A percentile compares a stretch with the other conserved stretches of the same genome.
Conservation (phyloP, 2,888 invertebrate species). For the Drosophila subsilvestris region DNA sequence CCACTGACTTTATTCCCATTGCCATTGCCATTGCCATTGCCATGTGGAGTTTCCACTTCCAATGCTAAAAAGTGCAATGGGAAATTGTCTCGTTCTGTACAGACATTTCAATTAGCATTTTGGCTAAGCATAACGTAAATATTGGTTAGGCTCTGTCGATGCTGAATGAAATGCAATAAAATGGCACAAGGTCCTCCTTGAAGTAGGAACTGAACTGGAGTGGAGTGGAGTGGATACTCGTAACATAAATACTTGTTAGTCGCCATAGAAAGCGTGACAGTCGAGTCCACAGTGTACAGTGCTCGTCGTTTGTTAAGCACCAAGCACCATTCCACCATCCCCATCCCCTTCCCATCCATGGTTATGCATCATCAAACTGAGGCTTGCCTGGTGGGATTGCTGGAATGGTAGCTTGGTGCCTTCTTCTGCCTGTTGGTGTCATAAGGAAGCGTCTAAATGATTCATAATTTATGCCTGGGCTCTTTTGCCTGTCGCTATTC, state of each 20-base stretch:
- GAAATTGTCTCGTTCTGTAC: slow-evolving; percentile 32
- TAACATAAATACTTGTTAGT: slow-evolving; percentile 81
- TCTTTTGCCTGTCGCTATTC: slow-evolving; percentile 46
- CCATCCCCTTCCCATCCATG: slow-evolving; percentile 4
- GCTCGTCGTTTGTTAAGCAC: too few relatives aligned
- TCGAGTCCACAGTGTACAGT: not conserved
- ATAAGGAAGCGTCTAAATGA: slow-evolving; percentile 82
- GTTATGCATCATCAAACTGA: slow-evolving; percentile 47
- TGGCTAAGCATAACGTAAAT: slow-evolving; percentile 44
- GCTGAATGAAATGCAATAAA: slow-evolving; percentile 57
- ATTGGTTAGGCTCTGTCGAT: slow-evolving; percentile 36
- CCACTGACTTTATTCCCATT: not conserved
- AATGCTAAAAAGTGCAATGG: slow-evolving; percentile 16
- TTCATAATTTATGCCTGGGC: slow-evolving; percentile 79
- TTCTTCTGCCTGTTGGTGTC: slow-evolving; percentile 72
- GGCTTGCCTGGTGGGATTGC: slow-evolving; percentile 9
- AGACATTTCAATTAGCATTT: slow-evolving; percentile 55
- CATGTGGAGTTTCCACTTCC: not conserved
- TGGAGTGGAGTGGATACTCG: slow-evolving; percentile 5
- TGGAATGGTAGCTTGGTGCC: not conserved
- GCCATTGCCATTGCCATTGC: slow-evolving; percentile 5
- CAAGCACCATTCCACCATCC: not conserved
- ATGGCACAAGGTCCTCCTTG: slow-evolving; percentile 38
- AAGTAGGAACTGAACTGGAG: not conserved
- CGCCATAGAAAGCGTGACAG: slow-evolving; percentile 23